Conservation (phyloP, 2,888 invertebrate genomes). For the Mythimna albipuncta region DNA sequence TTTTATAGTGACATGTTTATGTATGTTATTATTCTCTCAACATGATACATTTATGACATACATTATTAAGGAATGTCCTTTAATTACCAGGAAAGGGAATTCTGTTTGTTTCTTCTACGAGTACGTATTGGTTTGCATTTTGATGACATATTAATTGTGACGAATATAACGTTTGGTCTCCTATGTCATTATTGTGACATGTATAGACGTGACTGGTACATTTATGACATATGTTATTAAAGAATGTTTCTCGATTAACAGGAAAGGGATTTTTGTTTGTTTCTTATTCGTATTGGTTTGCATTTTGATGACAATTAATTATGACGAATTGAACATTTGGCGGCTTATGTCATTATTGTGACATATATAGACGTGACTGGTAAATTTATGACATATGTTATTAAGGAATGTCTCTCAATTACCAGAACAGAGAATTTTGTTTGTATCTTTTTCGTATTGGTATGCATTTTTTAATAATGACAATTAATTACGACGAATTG, state of each 20-base stretch:
- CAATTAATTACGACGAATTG: too few species aligned
- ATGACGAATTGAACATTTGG: conserved; percentile 8
- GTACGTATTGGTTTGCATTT: not conserved
- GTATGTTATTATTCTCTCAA: not conserved
- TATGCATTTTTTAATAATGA: too few species aligned
- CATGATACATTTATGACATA: conserved; percentile 8
- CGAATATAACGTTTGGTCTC: not conserved
- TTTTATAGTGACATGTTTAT: conserved; percentile 4
- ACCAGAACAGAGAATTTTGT: not conserved
- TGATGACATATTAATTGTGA: conserved; percentile 30
- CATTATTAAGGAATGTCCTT: not conserved
- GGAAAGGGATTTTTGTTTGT: not conserved
- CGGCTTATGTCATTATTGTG: not conserved
- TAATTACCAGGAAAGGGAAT: not conserved
- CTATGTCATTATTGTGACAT: conserved; percentile 3
- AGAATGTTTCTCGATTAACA: not conserved
- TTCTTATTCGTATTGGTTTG: not conserved
- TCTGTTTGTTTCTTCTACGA: not conserved
- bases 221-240: conserved; percentile 6
- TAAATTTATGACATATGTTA: conserved; percentile 11
- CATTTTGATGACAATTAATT: conserved; percentile 23
- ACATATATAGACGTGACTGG: not conserved
- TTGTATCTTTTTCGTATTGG: not conserved
- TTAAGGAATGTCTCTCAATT: not conserved
- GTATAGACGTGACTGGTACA: not conserved